Evolutionary conservation across 2,888 invertebrate species (phyloP), one percentile per base, ranked within the genome.

Genomic region (Drosophila melanosoma): DNA sequence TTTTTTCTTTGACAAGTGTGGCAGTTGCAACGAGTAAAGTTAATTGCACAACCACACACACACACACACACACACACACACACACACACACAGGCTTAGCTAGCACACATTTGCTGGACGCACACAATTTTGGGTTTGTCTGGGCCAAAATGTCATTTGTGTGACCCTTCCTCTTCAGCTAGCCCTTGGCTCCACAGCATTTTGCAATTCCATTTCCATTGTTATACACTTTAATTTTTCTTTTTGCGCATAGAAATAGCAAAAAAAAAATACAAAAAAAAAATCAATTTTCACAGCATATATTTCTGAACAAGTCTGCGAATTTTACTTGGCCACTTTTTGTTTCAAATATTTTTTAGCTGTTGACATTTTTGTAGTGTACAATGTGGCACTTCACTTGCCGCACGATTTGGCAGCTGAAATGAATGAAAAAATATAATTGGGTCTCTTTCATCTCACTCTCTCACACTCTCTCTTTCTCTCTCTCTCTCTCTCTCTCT

Each of bases 361-460:
- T 38, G 38, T 56, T 78, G 69, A 68, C 78, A 81, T 73, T 70
- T 67, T 71, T 49, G 52, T 57, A 56, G 42, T 67, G 59, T 36
- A 53, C 38, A 59, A 56, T 48, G 59, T 23, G 61, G 53, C 64
- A 63, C 35, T 71, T 69, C 67, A 69, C 58, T 57, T 82, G 63
- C 71, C 66, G 81, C 71, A 48, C 71, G 74, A 72, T 74, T 78
- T 73, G 71, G 56, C 54, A 51, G 58, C 69, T 68, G 61, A 77
- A 74, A 87, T 87, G 73, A 80, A 73, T 72, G 74, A 70, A 76
- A 87, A 84, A 82, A 78, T 79, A 74, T 89, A 86, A 86, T 86
- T 80, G 89, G 75, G 48, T 61, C 69, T 61, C 54, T 64, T 35
- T 49, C 36, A 17, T 12, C 38, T 15, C 40, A 26, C 49, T 20